A percentile compares a stretch with the other conserved stretches of the same genome.
phyloP scores from a whole-genome alignment of 2,797 vertebrate genomes.

The Thripadectes ignobilis region DNA sequence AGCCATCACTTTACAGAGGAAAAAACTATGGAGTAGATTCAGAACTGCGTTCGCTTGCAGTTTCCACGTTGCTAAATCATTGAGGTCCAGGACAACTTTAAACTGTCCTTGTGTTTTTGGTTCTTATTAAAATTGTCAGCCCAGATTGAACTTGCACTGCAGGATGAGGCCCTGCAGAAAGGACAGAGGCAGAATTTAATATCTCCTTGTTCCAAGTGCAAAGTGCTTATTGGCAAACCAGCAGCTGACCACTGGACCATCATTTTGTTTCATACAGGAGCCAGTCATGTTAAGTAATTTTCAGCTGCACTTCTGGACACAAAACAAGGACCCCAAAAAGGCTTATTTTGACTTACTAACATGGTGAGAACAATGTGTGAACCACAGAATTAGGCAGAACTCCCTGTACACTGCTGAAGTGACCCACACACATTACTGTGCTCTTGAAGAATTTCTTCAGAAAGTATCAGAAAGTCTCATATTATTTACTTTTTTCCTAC shows the following conservation, averaged over 20 bases:
- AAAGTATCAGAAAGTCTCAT: not conserved
- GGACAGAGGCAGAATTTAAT: not conserved
- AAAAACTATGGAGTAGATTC: not conserved
- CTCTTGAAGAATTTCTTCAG: not conserved
- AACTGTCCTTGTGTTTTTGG: not conserved
- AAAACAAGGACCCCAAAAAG: not conserved
- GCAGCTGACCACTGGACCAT: not conserved
- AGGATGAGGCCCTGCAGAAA: not conserved
- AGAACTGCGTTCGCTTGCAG: not conserved
- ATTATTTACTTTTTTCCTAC: not conserved
- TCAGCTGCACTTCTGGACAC: not conserved
- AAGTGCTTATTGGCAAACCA: not conserved
- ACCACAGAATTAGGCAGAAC: not conserved
- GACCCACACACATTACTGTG: not conserved
- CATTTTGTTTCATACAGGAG: not conserved
- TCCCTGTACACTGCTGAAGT: not conserved
- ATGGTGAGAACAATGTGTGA: not conserved
- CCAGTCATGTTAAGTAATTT: not conserved
- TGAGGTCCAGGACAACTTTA: not conserved
- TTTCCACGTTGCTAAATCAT: not conserved
- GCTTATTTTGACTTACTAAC: constrained; percentile 14
- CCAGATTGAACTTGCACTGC: not conserved
- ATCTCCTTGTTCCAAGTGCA: not conserved
- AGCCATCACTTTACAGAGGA: not conserved
- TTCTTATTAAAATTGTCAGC: not conserved